A percentile compares a stretch with the other conserved stretches of the same genome.
Evolutionary conservation across 1,140 invertebrate species (phyloP).

Genomic region (Tetramorium alpestre): DNA sequence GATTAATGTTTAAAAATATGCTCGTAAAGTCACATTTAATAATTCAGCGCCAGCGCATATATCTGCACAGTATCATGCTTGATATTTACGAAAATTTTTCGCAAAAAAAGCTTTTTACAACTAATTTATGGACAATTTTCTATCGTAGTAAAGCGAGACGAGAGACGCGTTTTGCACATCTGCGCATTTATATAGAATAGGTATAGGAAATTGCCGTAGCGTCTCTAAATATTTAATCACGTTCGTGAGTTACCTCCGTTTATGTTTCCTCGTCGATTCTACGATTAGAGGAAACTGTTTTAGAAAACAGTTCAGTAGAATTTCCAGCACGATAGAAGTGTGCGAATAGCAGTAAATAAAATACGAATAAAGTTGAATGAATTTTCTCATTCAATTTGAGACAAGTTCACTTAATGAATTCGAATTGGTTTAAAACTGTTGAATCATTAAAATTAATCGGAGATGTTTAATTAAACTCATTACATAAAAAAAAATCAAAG

Average conservation of each 20-base stretch:
- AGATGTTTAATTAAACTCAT: not conserved
- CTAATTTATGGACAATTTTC: not conserved
- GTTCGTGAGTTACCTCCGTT: conserved; percentile 11
- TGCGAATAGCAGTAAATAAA: not conserved
- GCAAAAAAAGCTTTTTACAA: not conserved
- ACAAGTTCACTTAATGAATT: not conserved
- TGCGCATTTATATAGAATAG: conserved; percentile 21
- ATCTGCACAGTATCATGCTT: not conserved
- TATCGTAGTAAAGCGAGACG: not conserved
- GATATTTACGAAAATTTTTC: conserved; percentile 10
- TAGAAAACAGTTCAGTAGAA: not conserved
- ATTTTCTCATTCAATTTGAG: not conserved
- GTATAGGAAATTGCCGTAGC: not conserved
- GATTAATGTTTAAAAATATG: conserved; percentile 19
- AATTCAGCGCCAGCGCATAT: not conserved
- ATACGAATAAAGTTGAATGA: not conserved
- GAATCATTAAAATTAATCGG: not conserved
- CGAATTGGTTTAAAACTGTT: not conserved
- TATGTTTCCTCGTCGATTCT: conserved; percentile 12
- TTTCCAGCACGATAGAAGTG: not conserved
- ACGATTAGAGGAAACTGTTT: conserved; percentile 12
- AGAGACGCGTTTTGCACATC: not conserved
- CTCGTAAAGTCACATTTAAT: not conserved
- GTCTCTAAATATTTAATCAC: conserved; percentile 34
- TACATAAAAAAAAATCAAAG: not conserved